phyloP scores from a whole-genome alignment of 2,888 invertebrate species.

The Agriopis aurantiaria region DNA sequence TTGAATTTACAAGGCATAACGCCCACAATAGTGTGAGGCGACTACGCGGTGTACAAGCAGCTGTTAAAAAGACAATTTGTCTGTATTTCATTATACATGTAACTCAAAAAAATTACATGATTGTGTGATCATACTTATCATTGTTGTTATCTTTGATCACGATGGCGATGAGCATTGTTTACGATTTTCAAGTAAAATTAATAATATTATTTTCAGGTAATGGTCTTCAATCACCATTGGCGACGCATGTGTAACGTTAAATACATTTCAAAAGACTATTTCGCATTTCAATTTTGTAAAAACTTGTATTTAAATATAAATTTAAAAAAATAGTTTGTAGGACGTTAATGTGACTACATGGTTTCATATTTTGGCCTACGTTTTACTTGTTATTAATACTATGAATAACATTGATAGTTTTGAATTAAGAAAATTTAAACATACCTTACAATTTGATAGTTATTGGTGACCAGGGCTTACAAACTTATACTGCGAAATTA shows the following conservation, averaged over 20 bases:
- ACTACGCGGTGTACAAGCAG: no score
- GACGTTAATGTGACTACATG: conserved; percentile 18
- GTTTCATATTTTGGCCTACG: conserved; percentile 20
- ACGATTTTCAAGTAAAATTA: neutral
- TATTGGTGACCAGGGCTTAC: neutral
- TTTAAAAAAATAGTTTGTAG: conserved; percentile 15
- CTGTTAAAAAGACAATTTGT: no score
- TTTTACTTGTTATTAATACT: conserved; percentile 12
- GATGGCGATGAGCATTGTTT: no score
- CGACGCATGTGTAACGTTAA: conserved; percentile 87
- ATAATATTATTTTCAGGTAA: conserved; percentile 71
- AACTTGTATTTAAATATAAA: conserved; percentile 30
- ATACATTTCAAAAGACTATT: conserved; percentile 51
- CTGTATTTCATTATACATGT: neutral
- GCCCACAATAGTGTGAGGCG: no score
- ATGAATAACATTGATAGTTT: conserved; percentile 1
- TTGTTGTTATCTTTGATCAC: no score
- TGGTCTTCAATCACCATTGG: conserved; percentile 81
- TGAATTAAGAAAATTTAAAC: no score
- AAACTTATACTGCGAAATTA: neutral
- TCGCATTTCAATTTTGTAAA: conserved; percentile 42
- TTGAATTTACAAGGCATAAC: no score
- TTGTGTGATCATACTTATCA: no score
- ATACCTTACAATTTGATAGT: neutral
- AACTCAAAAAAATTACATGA: no score